Base-by-base conservation (phyloP, 2,888 invertebrate genomes). In the Poecilobothrus nobilitatus region DNA sequence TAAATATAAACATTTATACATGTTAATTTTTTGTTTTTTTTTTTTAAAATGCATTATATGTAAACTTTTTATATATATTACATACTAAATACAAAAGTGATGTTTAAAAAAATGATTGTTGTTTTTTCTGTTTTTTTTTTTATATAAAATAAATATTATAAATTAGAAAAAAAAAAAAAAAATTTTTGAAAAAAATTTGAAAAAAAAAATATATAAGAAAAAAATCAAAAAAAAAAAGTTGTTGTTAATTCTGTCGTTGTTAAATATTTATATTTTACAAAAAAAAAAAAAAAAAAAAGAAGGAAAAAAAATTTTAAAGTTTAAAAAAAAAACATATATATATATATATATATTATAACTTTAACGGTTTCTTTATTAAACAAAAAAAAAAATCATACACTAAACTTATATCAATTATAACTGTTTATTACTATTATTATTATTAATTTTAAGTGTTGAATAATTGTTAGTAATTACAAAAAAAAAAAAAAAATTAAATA, bases 351-450 rank as follows among this genome's bases (percentile, higher is more conserved):
- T n/a, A n/a, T n/a, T n/a, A n/a, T 27, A 12, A 53, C 53, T 53
- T 53, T 53, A 53, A 53, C 53, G 53, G 53, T 53, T 53, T 53
- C 53, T 53, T 53, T 53, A 53, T 18, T 53, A 53, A 53, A 53
- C 7, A 9, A 18, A 18, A 53, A 9, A 18, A 6, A 53, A 53
- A 53, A 53, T 12, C 53, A 53, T 5, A 53, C 53, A 53, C n/a
- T 12, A 37, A 37, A 53, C 53, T 12, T 53, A 53, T 53, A 53
- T 53, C 27, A 27, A 27, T 12, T 53, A 53, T 53, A 53, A 6
- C 9, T 53, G n/a, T 53, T 12, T 53, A 53, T 53, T 12, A 12
- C 18, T 18, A 53, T 53, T 53, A 53, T 53, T 12, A n/a, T 18
- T 53, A 53, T n/a, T 53, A 53, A 53, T 53, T 18, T 53, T 53